Conservation (phyloP, 2,113 vertebrate species). For the Ahaetulla prasina region DNA sequence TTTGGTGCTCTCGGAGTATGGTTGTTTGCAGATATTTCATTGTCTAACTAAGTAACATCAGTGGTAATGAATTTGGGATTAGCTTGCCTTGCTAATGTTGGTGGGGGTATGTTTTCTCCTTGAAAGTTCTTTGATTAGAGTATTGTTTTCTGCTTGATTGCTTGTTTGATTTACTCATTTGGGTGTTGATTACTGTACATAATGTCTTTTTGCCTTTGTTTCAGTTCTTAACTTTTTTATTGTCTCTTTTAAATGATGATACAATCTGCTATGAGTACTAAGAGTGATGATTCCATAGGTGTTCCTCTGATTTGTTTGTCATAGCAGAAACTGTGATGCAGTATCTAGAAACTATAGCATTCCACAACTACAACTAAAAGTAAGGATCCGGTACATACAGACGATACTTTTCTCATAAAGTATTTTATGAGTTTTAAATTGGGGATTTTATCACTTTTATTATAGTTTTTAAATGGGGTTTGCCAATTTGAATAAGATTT, state of each 20-base stretch:
- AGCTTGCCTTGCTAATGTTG: not conserved
- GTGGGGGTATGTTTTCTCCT: not conserved
- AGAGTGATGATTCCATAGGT: not conserved
- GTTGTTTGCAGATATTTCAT: no score
- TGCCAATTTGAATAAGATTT: no score
- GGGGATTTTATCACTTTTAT: no score
- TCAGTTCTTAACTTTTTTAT: not conserved
- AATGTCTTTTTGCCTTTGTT: not conserved
- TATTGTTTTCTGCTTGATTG: not conserved
- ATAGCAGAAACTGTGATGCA: not conserved
- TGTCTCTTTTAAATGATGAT: not conserved
- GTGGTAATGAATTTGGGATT: no score
- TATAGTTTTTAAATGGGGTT: no score
- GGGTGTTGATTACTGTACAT: no score
- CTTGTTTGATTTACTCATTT: not conserved
- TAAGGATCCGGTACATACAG: not conserved
- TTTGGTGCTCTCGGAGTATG: no score
- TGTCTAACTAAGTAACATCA: no score
- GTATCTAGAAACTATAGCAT: not conserved
- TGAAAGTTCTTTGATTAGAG: not conserved
- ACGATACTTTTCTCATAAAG: not conserved
- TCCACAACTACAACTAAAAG: not conserved
- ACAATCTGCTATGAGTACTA: not conserved
- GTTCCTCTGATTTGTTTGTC: not conserved
- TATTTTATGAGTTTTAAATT: no score